A percentile compares a stretch with the other conserved stretches of the same genome.
phyloP scores from a whole-genome alignment of 2,113 vertebrate species.

The Lasiurus cinereus region DNA sequence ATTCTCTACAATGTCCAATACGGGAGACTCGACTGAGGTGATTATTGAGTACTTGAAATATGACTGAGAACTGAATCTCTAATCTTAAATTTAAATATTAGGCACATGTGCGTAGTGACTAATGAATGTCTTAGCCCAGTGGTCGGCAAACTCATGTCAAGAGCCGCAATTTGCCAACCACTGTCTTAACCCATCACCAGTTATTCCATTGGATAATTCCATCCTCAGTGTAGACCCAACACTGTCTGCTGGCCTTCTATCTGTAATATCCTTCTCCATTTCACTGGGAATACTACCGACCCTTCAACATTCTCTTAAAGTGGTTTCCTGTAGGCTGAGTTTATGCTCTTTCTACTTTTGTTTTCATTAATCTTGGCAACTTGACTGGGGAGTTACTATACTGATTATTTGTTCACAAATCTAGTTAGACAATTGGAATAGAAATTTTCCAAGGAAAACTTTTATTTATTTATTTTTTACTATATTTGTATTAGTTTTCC shows the following conservation, averaged over 20 bases:
- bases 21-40: not conserved
- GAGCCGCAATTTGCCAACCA: too few species aligned
- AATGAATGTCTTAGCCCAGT: not conserved
- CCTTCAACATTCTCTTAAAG: not conserved
- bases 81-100: not conserved
- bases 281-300: not conserved
- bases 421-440: not conserved
- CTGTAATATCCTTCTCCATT: not conserved
- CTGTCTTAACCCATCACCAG: not conserved
- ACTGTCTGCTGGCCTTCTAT: not conserved
- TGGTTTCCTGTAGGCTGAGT: not conserved
- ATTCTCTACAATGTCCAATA: not conserved
- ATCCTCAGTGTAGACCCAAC: not conserved
- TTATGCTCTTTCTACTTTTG: not conserved
- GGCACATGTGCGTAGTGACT: not conserved
- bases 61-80: not conserved
- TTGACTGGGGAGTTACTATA: not conserved
- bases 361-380: not conserved
- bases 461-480: not conserved
- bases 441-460: not conserved
- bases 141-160: too few species aligned
- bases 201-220: not conserved
- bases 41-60: not conserved
- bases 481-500: not conserved
- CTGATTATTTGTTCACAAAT: not conserved